Evolutionary conservation across 1,140 invertebrate genomes (phyloP), one percentile per base, ranked within the genome.

Genomic region (Rhyacophila brunnea): DNA sequence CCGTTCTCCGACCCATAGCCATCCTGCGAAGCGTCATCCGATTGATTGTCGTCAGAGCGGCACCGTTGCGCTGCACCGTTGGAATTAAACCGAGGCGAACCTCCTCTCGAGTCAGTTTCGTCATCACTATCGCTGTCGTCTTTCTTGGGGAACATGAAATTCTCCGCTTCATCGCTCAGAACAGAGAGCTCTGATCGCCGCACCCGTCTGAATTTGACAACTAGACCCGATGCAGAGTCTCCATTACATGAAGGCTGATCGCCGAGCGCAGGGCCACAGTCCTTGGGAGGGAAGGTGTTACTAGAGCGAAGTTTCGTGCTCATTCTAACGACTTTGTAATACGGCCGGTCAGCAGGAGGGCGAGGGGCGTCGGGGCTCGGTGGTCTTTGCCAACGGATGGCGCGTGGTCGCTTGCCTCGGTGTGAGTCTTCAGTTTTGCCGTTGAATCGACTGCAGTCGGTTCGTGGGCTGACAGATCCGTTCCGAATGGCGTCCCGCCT

Each of bases 161-260:
- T 90, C 64, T 91, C 89, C 0, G 89, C 90, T 70, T 92, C 89
- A 57, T 90, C 87, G 55, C 89, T 91, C 1, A 92, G 68, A 14
- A 87, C 78, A 0, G 85, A 85, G 14, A 92, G 66, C 71, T 91
- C 88, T 0, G 88, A 87, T 47, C 85, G 82, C 15, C 88, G 78
- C 3, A 89, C 81, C 49, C 87, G 85, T 19, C 74, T 68, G 61
- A 90, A 90, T 61, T 90, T 85, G 0, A 90, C 87, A 3, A 90
- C 88, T 13, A 86, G 66, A 75, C 80, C 13, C 80, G 82, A 53
- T 74, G 84, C 59, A 74, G 79, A 66, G 56, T 81, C 67, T 66
- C 81, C 67, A 68, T 79, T 72, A 47, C 69, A 71, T 10, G 36
- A 9, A 1, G 66, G 51, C 3, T 0, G 69, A 67, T 15, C 67